These are phyloP conservation scores for Andrena cerasifolii DNA, from an alignment of 1,140 invertebrate species.

Conservation along the genomic window DNA sequence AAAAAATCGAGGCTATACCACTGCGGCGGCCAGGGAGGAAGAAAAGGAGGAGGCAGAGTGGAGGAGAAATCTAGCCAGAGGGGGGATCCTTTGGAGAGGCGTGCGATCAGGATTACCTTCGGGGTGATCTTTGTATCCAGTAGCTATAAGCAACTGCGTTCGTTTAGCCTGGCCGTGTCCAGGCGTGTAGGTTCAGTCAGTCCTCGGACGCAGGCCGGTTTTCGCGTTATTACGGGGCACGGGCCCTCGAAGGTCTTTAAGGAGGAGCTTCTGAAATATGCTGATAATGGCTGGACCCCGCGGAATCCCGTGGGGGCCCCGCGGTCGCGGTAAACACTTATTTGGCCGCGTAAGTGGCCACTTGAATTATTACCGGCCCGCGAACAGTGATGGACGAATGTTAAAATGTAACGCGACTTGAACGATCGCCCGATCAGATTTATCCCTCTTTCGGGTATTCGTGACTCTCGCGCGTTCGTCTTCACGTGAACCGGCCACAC, in stretches of 20 bases:
- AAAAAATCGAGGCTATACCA: conserved; percentile 21
- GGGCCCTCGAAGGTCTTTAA: conserved; percentile 19
- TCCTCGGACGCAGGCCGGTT: conserved; percentile 33
- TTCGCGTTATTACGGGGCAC: conserved; percentile 43
- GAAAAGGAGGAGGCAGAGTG: conserved; percentile 6
- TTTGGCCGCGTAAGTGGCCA: conserved; percentile 10
- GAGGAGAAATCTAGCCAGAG: conserved; percentile 37
- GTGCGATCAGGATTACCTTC: conserved; percentile 66
- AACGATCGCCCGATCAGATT: neutral
- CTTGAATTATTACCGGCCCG: neutral
- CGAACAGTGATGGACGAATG: neutral
- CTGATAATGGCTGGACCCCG: conserved; percentile 32
- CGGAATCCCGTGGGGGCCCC: conserved; percentile 5
- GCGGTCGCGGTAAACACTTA: conserved; percentile 13
- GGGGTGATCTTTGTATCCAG: conserved; percentile 67
- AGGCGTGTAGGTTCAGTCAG: conserved; percentile 53
- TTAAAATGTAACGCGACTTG: neutral
- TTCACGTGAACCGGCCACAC: neutral
- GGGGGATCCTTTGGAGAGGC: conserved; percentile 41
- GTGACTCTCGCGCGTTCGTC: neutral
- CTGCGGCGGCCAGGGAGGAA: neutral
- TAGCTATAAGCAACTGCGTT: conserved; percentile 66
- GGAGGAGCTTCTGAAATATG: conserved; percentile 44
- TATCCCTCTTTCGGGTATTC: neutral
- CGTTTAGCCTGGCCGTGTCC: conserved; percentile 60